These are phyloP conservation scores for Gymnocypris eckloni DNA, from an alignment of 2,797 vertebrate species.

Conservation along the genomic window DNA sequence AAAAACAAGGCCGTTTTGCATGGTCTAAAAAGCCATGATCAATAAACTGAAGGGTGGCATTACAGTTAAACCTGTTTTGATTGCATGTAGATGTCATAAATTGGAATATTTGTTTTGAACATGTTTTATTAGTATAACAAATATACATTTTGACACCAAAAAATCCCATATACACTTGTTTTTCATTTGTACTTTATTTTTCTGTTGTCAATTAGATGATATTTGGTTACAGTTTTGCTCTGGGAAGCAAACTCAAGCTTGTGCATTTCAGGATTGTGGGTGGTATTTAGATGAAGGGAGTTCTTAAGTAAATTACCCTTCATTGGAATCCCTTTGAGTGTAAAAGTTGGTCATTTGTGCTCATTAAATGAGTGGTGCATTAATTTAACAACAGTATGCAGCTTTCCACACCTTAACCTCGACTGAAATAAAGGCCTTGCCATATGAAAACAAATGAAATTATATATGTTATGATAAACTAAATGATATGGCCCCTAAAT, in stretches of 20 bases:
- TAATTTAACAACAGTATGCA: conserved; percentile 46
- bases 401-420: neutral
- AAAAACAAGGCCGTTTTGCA: conserved; percentile 41
- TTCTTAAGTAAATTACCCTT: conserved; percentile 57
- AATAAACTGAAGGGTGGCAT: neutral
- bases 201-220: conserved; percentile 1
- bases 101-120: neutral
- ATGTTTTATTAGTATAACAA: conserved; percentile 15
- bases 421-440: neutral
- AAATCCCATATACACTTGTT: neutral
- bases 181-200: conserved; percentile 14
- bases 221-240: conserved; percentile 14
- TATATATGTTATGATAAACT: neutral
- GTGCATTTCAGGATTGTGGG: conserved; percentile 44
- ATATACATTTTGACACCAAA: neutral
- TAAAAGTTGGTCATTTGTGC: conserved; percentile 52
- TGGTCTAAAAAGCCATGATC: conserved; percentile 18
- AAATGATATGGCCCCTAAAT: neutral
- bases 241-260: conserved; percentile 52
- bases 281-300: conserved; percentile 45
- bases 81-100: conserved; percentile 6
- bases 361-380: conserved; percentile 42
- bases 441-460: neutral
- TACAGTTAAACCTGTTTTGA: conserved; percentile 2
- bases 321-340: conserved; percentile 50